Evolutionary conservation across 35 echinoderm and acorn worm species (phyloP), one percentile per base, ranked within the genome.

Genomic region (Nesometra sesokonis): DNA sequence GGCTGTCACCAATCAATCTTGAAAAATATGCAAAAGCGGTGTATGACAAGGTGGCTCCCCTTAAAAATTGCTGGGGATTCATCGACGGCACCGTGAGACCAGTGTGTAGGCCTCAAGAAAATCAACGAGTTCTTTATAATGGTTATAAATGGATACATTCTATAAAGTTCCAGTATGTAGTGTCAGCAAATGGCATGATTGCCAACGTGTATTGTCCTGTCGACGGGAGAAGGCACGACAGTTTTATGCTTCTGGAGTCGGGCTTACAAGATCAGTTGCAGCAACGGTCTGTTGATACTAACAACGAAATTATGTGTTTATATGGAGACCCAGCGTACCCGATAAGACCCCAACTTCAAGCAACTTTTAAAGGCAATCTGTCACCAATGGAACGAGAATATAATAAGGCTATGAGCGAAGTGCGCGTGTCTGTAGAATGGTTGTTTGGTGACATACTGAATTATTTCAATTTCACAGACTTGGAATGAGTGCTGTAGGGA

Each of bases 61-160:
- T 83, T 37, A n/a, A 40, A 5, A 83, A 89, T 47, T 89, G 80
- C 33, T 83, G 79, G 79, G 87, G 80, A 3, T 89, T 89, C 57
- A 43, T 83, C 32, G 87, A 88, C 31, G 87, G 87, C 0, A 88
- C 87, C 9, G 87, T 88, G 3, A 40, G 87, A 30, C 9, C 87
- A 32, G 36, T 82, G 11, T 88, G 78, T 27, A 77, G 87, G 29
- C 85, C 85, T 27, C 31, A 9, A 37, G 21, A 87, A 78, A 78
- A 37, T 31, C 57, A 87, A 31, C 3, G 76, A 31, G 23, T 87
- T 7, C 0, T 77, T 34, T 87, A 35, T 37, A 87, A 79, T 78
- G 77, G 85, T 33, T 76, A 87, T 37, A 87, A 87, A 76, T 3
- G 34, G 36, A 11, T 83, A 38, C 81, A 83, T n/a, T 30, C 33